Base-by-base conservation (phyloP, 2,888 invertebrate genomes). In the Platycheirus rosarum region DNA sequence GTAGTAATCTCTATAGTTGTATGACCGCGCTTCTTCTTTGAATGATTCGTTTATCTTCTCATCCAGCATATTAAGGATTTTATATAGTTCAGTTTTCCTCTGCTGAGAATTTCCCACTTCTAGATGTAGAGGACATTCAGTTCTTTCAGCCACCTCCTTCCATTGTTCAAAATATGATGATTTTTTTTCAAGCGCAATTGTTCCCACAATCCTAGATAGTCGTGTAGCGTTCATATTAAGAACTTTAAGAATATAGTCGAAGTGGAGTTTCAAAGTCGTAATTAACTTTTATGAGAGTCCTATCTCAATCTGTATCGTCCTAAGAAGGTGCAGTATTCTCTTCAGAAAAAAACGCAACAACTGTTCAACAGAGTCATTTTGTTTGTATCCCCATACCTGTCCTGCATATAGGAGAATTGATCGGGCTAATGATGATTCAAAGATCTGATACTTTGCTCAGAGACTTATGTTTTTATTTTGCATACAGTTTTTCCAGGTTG, bases 401-500 rank as follows among this genome's bases (percentile, higher is more conserved):
- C 8, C 2, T 42, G 42, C 42, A 16, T 16, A 16, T 3, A 5
- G 16, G 2, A 40, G 13, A 40, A 40, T 13, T 1, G 40, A 13
- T 13, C 40, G 5, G 13, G 40, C 40, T 14, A n/a, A n/a, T n/a
- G 40, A 13, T 40, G 40, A n/a, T 13, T 40, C 40, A 40, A 9
- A 40, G 40, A 40, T 40, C 13, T 40, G 40, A 14, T 40, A 14
- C 13, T 40, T 40, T 13, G 40, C 40, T 40, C 40, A 3, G 2
- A 40, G 14, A 13, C 40, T 13, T 14, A 40, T 40, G 40, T 40
- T 40, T 40, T 40, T 40, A 13, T 40, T 40, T 40, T 40, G 13
- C 13, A 40, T 40, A 13, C 40, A 32, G 6, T 5, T 32, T 32
- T 8, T 13, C 13, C 40, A 40, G 13, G 13, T 40, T 13, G 14